Evolutionary conservation across 2,888 invertebrate species (phyloP).

Genomic region (Drosophila bunnanda): DNA sequence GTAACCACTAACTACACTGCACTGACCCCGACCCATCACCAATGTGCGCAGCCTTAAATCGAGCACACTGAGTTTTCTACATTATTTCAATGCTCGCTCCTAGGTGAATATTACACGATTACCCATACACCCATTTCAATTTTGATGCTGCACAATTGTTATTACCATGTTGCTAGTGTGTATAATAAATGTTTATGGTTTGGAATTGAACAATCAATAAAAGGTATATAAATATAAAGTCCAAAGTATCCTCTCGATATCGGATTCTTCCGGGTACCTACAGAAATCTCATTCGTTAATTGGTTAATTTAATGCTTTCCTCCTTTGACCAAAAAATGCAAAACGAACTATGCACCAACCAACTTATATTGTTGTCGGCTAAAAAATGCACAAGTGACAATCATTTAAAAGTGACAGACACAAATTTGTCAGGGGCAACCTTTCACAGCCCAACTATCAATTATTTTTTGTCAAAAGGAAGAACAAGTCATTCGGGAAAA

Average conservation of each 20-base stretch:
- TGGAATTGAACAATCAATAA: background rate
- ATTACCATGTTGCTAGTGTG: background rate
- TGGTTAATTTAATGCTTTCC: no score
- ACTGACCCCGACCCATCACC: conserved; percentile 1
- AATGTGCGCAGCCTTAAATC: conserved; percentile 5
- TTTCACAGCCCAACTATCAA: background rate
- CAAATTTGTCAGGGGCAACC: background rate
- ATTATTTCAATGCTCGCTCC: conserved; percentile 1
- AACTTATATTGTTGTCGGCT: background rate
- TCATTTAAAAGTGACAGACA: background rate
- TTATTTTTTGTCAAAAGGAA: background rate
- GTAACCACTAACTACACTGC: background rate
- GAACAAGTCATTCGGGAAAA: background rate
- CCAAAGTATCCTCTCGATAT: no score
- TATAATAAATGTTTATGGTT: background rate
- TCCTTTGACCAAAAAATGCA: no score
- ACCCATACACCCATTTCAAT: background rate
- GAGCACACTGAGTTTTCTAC: conserved; percentile 2
- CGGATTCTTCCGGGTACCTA: no score
- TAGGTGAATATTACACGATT: background rate
- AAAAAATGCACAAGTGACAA: background rate
- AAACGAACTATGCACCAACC: no score
- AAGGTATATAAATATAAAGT: no score
- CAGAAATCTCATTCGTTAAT: no score
- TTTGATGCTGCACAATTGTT: conserved; percentile 5